Evolutionary conservation across 2,888 invertebrate species (phyloP).

Genomic region (Agrotis clavis): DNA sequence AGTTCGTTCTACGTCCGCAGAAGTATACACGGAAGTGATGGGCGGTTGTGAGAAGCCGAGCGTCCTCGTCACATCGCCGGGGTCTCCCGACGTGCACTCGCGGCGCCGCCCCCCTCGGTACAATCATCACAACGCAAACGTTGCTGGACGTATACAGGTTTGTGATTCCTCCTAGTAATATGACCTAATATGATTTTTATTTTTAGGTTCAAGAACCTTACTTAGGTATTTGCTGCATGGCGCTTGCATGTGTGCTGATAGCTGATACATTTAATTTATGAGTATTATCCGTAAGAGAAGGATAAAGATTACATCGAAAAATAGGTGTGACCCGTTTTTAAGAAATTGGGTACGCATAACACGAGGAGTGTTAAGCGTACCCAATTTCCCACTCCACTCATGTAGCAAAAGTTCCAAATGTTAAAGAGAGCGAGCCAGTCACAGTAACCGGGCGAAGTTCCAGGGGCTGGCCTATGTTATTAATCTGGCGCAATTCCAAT

Average conservation of each 20-base stretch:
- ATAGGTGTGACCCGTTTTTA: conserved; percentile 2
- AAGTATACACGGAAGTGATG: conserved; percentile 92
- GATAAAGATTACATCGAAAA: background rate
- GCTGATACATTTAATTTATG: background rate
- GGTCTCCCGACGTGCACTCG: conserved; percentile 96
- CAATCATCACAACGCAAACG: conserved; percentile 92
- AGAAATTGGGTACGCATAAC: conserved; percentile 7
- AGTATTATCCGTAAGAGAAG: background rate
- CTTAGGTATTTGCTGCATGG: background rate
- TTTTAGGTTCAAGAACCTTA: background rate
- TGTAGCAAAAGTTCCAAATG: conserved; percentile 26
- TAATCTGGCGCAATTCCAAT: conserved; percentile 61
- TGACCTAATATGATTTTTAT: no score
- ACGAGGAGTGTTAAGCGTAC: no score
- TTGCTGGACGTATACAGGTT: conserved; percentile 96
- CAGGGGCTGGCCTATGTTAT: conserved; percentile 46
- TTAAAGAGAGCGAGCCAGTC: conserved; percentile 19
- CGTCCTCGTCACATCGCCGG: conserved; percentile 98
- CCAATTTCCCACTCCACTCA: conserved; percentile 13
- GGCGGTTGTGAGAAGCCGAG: conserved; percentile 96
- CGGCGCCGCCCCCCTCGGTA: conserved; percentile 88
- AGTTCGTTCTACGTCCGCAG: conserved; percentile 82
- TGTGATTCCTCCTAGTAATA: conserved; percentile 46
- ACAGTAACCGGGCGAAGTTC: conserved; percentile 49
- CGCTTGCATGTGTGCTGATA: background rate